These are phyloP conservation scores for Urechis unicinctus DNA, from an alignment of 2,888 invertebrate genomes.

Conservation along the genomic window DNA sequence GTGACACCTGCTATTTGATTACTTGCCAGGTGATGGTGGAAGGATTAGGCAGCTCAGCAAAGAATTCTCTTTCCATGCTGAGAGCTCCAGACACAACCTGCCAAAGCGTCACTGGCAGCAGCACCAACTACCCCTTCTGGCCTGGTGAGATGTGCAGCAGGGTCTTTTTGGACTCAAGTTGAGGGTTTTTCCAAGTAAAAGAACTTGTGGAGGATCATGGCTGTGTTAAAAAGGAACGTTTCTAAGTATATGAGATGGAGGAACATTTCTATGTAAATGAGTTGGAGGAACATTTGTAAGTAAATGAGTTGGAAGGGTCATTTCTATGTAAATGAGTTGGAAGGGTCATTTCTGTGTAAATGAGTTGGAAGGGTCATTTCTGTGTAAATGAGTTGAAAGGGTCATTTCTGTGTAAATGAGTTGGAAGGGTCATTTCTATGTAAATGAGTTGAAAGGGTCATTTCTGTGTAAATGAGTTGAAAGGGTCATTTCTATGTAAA, in stretches of 20 bases:
- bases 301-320: neutral
- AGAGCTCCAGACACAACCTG: constrained; percentile 68
- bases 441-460: no score
- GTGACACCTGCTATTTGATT: neutral
- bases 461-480: no score
- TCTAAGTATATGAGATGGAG: no score
- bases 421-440: no score
- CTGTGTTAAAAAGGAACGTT: no score
- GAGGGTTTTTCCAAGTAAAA: no score
- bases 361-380: neutral
- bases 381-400: neutral
- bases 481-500: no score
- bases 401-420: no score
- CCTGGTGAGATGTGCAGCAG: constrained; percentile 58
- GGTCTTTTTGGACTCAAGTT: neutral
- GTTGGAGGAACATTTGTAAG: neutral
- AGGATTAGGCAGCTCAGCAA: constrained; percentile 51
- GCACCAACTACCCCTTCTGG: constrained; percentile 78
- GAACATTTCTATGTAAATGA: constrained; percentile 33
- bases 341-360: neutral
- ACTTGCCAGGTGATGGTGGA: neutral
- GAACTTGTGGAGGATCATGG: no score
- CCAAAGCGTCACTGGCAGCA: constrained; percentile 68
- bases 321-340: neutral
- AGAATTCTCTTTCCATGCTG: constrained; percentile 72